phyloP scores from a whole-genome alignment of 2,888 invertebrate species.

The Pollenia angustigena region DNA sequence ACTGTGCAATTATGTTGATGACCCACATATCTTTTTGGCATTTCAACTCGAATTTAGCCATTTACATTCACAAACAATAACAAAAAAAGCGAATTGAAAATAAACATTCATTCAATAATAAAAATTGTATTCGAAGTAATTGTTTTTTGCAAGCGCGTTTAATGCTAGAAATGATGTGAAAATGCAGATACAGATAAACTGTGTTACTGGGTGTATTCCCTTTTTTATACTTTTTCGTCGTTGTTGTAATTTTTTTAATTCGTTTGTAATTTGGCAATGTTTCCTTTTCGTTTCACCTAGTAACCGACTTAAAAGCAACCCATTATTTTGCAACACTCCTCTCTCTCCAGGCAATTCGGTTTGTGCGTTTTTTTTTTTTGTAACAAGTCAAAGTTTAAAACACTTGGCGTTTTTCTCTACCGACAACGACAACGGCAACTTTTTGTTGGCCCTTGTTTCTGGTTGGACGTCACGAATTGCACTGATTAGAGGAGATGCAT shows the following conservation, averaged over 20 bases:
- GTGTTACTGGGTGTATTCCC: constrained; percentile 74
- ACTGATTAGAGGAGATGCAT: constrained; percentile 76
- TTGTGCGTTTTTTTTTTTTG: constrained; percentile 48
- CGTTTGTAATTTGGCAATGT: constrained; percentile 67
- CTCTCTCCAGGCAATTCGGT: not conserved
- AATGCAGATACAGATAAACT: constrained; percentile 63
- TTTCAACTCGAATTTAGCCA: constrained; percentile 16
- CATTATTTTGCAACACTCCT: constrained; percentile 68
- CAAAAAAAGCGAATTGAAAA: constrained; percentile 1
- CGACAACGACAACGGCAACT: not conserved
- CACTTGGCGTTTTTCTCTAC: not conserved
- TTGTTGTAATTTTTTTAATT: constrained; percentile 13
- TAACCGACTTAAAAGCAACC: constrained; percentile 79
- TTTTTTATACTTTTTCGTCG: constrained; percentile 35
- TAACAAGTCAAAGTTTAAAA: constrained; percentile 43
- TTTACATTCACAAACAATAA: constrained; percentile 29
- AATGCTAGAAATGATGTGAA: constrained; percentile 41
- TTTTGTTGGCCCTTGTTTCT: constrained; percentile 74
- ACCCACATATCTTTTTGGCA: constrained; percentile 38
- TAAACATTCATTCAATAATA: not conserved
- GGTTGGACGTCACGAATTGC: constrained; percentile 79
- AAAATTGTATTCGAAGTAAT: constrained; percentile 16
- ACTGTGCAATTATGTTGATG: not conserved
- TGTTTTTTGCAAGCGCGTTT: constrained; percentile 1
- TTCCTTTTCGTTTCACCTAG: constrained; percentile 80